Base-by-base conservation (phyloP, 2,113 vertebrate genomes). In the Zosterops pallidus region DNA sequence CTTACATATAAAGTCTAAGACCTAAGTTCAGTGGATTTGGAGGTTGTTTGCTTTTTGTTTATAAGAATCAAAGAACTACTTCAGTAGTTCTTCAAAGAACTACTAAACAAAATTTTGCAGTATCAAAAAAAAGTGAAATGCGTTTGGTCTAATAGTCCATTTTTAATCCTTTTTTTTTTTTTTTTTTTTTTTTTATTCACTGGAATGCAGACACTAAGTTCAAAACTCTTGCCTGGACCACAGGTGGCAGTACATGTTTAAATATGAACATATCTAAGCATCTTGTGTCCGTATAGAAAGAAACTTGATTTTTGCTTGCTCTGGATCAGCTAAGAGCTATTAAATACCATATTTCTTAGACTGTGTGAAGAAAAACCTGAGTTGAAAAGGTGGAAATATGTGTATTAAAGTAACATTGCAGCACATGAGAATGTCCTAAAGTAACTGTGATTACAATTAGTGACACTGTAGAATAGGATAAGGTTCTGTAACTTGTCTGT, bases 231-330 rank as follows among this genome's bases (percentile, higher is more conserved):
- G 59, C 74, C 67, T 95, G 64, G 60, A 90, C 91, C 82, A 91
- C 78, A 96, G 91, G 69, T 94, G 86, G 89, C 89, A 91, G 84
- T 89, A 49, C 60, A 13, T 71, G 72, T 93, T 89, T 96, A 87
- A 59, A 56, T 91, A 78, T 91, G 41, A 82, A 68, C 26, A n/a
- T 28, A 64, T 50, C 15, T 75, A 42, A 86, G 42, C 44, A 79
- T n/a, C 59, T 83, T 53, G 2, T 68, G 63, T 67, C 28, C 6
- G 2, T 55, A 19, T 2, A 53, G 25, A 15, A 60, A 52, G n/a
- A 84, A 64, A 67, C 9, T 46, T 71, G 10, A 22, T 41, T n/a
- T 21, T 75, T 87, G 6, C 22, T 77, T 60, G 12, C 28, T 80
- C 33, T 75, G 11, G 1, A 49, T 95, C 41, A 90, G 21, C 21